Base-by-base conservation (phyloP, 2,888 invertebrate species). In the Melanostoma mellinum region DNA sequence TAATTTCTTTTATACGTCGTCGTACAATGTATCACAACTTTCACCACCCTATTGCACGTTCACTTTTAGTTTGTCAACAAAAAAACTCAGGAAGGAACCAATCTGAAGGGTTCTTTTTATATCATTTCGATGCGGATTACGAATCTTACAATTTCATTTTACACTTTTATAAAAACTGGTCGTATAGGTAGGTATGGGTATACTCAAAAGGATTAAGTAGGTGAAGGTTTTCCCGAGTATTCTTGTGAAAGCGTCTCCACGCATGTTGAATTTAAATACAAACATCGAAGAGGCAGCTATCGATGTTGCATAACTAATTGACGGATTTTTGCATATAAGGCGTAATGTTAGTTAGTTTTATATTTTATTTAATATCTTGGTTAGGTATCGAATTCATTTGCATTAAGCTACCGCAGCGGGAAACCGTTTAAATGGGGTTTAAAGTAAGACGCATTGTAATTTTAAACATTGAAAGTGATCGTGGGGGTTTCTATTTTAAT, bases 111-210 rank as follows among this genome's bases (percentile, higher is more conserved):
- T 5, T 38, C 5, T 46, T 32, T 20, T 20, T 20, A 20, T 20
- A 20, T 20, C 50, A 9, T 53, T 9, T 74, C 56, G 50, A 50
- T 48, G 50, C 30, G 32, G 65, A 65, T 58, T 74, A 73, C 10
- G 42, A 65, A 67, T 74, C 65, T 65, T 50, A 63, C 63, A 63
- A 63, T 50, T 63, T 73, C 6, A 63, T 53, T 55, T 63, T 63
- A 36, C 30, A 52, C 72, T 10, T 6, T 38, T 38, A 6, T 32
- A 2, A 48, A 38, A 46, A 9, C 40, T 9, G 6, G 30, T n/a
- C n/a, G n/a, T 30, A 58, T 40, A 10, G 20, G 20, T 20, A 20
- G 20, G 20, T 20, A 20, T 20, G 8, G n/a, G 6, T 20, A 10
- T 3, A 38, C 9, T 38, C 30, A 35, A 65, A 65, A 40, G 74